Conservation (phyloP, 1,140 invertebrate genomes). For the Cylas formicarius region DNA sequence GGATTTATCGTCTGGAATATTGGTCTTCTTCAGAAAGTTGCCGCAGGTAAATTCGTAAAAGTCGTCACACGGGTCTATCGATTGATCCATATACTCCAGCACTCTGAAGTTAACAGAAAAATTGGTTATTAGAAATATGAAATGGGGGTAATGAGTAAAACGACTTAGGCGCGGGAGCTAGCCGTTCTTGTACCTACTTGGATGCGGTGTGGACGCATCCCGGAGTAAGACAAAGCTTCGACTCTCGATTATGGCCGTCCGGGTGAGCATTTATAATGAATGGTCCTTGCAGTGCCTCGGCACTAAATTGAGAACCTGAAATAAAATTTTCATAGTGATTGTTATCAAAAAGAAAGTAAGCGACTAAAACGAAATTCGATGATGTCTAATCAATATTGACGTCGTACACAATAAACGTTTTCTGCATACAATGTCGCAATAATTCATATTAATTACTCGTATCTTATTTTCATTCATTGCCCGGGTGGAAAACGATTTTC, state of each 20-base stretch:
- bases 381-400: no score
- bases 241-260: slow-evolving; percentile 14
- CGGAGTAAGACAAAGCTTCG: slow-evolving; percentile 51
- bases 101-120: slow-evolving; percentile 40
- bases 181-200: slow-evolving; percentile 28
- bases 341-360: no score
- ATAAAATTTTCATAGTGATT: slow-evolving; percentile 10
- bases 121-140: neutral
- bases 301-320: slow-evolving; percentile 38
- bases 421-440: no score
- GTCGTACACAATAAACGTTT: no score
- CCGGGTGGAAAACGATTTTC: no score
- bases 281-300: slow-evolving; percentile 40
- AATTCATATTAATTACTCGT: no score
- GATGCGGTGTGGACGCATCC: slow-evolving; percentile 68
- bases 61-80: slow-evolving; percentile 80
- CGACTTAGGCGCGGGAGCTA: neutral
- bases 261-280: slow-evolving; percentile 21
- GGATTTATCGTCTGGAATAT: slow-evolving; percentile 75
- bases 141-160: slow-evolving; percentile 2
- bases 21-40: slow-evolving; percentile 60
- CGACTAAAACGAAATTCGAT: no score
- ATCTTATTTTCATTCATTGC: no score
- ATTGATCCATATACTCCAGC: slow-evolving; percentile 62
- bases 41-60: slow-evolving; percentile 84